Evolutionary conservation across 2,797 vertebrate genomes (phyloP).

Genomic region (Otus scops): DNA sequence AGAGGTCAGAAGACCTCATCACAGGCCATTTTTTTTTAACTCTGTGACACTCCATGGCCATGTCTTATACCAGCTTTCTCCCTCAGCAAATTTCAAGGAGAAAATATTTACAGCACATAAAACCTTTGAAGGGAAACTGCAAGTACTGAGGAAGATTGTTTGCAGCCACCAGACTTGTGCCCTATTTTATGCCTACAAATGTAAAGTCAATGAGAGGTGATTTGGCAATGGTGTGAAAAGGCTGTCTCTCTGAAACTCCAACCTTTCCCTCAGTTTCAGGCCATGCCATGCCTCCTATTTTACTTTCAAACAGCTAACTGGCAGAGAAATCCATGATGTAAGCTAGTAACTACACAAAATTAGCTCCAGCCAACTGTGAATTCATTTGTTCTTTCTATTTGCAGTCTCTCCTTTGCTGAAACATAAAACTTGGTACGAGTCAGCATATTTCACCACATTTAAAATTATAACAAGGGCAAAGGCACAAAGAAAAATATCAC

Average conservation of each 20-base stretch:
- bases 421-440: not conserved
- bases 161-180: not conserved
- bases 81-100: not conserved
- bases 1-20: not conserved
- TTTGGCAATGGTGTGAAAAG: not conserved
- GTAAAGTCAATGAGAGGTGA: not conserved
- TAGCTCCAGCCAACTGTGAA: not conserved
- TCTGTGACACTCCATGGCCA: fast-evolving
- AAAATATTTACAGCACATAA: not conserved
- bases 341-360: not conserved
- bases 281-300: not conserved
- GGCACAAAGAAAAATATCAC: not conserved
- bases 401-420: not conserved
- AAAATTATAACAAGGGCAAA: not conserved
- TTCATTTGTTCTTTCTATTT: constrained; percentile 15
- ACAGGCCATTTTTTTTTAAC: fast-evolving
- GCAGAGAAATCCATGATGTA: not conserved
- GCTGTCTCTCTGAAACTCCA: not conserved
- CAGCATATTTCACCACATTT: not conserved
- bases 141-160: not conserved
- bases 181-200: not conserved
- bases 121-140: not conserved
- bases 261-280: not conserved
- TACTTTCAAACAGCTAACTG: not conserved
- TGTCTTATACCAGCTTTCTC: not conserved